These are phyloP conservation scores for zebrafish (Danio rerio) DNA, from an alignment of 2,113 vertebrate genomes.

Conservation along the genomic window GRCz12tu NC_133187.1:7622001-7622500, in stretches of 20 bases:
- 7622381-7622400: too few relatives aligned
- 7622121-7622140: neutral
- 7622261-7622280: neutral
- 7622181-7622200: neutral
- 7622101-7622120: constrained; percentile 15
- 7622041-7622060: constrained; percentile 20
- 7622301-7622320: neutral
- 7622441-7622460: too few relatives aligned
- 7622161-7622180: neutral
- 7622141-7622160: neutral
- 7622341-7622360: too few relatives aligned
- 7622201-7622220: neutral
- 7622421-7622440: too few relatives aligned
- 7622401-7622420: too few relatives aligned
- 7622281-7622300: neutral
- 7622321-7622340: too few relatives aligned
- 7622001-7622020: neutral
- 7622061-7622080: neutral
- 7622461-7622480: too few relatives aligned
- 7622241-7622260: neutral
- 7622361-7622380: too few relatives aligned
- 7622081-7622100: constrained; percentile 4
- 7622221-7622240: neutral
- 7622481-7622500: too few relatives aligned
- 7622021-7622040: neutral